Evolutionary conservation across 2,888 invertebrate genomes (phyloP).

Genomic region (Fissipunctia ypsillon): DNA sequence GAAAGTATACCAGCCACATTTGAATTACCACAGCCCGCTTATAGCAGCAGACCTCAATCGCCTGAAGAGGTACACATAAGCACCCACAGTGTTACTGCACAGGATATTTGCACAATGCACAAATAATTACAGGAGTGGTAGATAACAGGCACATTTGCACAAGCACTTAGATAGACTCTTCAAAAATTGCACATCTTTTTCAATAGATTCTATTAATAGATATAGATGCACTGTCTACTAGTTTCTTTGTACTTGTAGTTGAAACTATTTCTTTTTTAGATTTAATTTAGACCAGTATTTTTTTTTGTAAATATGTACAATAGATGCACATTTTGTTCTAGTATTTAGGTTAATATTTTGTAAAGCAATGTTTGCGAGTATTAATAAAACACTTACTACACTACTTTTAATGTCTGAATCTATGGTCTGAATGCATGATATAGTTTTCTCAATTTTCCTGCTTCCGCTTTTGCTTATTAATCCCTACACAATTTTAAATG

Average conservation of each 20-base stretch:
- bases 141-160: conserved; percentile 74
- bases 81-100: conserved; percentile 68
- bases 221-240: conserved; percentile 56
- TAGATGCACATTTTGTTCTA: conserved; percentile 44
- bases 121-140: conserved; percentile 63
- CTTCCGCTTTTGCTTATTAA: conserved; percentile 81
- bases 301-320: conserved; percentile 51
- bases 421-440: conserved; percentile 65
- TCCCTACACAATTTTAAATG: conserved; percentile 38
- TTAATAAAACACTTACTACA: conserved; percentile 54
- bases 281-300: background rate
- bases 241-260: conserved; percentile 51
- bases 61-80: conserved; percentile 85
- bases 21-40: conserved; percentile 84
- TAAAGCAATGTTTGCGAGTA: conserved; percentile 71
- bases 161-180: conserved; percentile 70
- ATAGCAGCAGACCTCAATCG: conserved; percentile 80
- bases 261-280: conserved; percentile 29
- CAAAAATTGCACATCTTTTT: conserved; percentile 49
- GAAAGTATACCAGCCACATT: conserved; percentile 81
- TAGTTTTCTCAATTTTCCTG: conserved; percentile 77
- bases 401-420: conserved; percentile 51
- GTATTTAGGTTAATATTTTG: conserved; percentile 55
- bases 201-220: conserved; percentile 38
- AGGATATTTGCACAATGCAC: conserved; percentile 73